Evolutionary conservation across 2,113 vertebrate genomes (phyloP).

Genomic region (Aptenodytes patagonicus): DNA sequence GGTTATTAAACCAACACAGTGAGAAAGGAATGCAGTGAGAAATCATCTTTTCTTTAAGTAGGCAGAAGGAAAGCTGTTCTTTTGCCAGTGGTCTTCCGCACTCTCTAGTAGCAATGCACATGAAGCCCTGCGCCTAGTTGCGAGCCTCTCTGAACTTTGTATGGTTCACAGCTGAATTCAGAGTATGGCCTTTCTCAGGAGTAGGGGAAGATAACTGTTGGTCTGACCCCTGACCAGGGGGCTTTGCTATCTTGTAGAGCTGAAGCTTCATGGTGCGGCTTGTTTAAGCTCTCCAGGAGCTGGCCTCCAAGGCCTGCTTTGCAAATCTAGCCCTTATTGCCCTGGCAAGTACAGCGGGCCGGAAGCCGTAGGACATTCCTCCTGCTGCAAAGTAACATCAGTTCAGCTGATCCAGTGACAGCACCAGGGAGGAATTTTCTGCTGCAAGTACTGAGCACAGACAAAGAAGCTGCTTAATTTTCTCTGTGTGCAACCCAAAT

Average conservation of each 20-base stretch:
- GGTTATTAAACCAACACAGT: background rate
- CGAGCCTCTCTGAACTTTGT: background rate
- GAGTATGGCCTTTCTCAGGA: background rate
- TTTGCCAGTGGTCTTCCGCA: rapidly evolving
- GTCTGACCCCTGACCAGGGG: background rate
- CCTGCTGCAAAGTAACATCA: background rate
- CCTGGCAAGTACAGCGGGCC: background rate
- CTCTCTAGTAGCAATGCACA: background rate
- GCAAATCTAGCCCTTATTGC: background rate
- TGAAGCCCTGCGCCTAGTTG: rapidly evolving
- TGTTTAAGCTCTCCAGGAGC: background rate
- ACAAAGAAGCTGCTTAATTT: background rate
- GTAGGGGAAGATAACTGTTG: background rate
- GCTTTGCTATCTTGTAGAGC: background rate
- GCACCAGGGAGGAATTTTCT: constrained; percentile 29
- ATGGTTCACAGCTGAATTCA: background rate
- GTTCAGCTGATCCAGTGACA: background rate
- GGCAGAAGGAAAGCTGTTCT: background rate
- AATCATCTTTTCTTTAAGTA: background rate
- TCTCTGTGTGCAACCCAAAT: background rate
- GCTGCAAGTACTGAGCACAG: background rate
- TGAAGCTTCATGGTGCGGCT: background rate
- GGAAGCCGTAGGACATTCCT: background rate
- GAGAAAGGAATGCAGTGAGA: background rate
- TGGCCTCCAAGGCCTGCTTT: background rate